Base-by-base conservation (phyloP, 1,140 invertebrate species). In the Drusus annulatus region DNA sequence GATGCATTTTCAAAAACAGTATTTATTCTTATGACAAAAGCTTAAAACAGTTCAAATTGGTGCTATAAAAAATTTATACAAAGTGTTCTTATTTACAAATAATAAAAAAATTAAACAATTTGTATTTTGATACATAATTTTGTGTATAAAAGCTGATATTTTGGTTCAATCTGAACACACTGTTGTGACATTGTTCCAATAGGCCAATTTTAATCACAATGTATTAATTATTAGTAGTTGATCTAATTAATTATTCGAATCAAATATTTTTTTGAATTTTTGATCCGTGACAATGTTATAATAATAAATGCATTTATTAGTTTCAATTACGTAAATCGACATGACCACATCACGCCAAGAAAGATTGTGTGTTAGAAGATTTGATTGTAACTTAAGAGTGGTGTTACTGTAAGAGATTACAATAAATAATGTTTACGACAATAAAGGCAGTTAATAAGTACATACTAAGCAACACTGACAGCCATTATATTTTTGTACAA, bases 41-140 rank as follows among this genome's bases (percentile, higher is more conserved):
- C 60, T 31, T 58, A 19, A 17, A 17, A 76, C 75, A 76, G 60
- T 76, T 76, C 56, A 78, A 78, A 78, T 68, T 62, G 76, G 76
- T 78, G 76, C 76, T 78, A 68, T 78, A 78, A 56, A 19, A n/a
- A 76, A 63, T 71, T 71, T 71, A 52, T 52, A 71, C 50, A 71
- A 71, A 3, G 68, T 52, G 68, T 58, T 31, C 21, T n/a, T 75
- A 75, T 58, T 36, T 58, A 75, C 23, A 58, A 75, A 73, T 68
- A 68, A 51, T 71, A 25, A 45, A 45, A 45, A 45, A 45, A 45
- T 54, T 23, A 71, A 52, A 71, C 68, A 71, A 71, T 52, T 52
- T 68, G 17, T 68, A 36, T 68, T 45, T 31, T 50, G 17, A 73
- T 13, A 56, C 69, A 21, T 28, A 31, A 45, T 45, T 45, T 45